Conservation (phyloP, 2,797 vertebrate genomes). For the Malurus leucopterus region DNA sequence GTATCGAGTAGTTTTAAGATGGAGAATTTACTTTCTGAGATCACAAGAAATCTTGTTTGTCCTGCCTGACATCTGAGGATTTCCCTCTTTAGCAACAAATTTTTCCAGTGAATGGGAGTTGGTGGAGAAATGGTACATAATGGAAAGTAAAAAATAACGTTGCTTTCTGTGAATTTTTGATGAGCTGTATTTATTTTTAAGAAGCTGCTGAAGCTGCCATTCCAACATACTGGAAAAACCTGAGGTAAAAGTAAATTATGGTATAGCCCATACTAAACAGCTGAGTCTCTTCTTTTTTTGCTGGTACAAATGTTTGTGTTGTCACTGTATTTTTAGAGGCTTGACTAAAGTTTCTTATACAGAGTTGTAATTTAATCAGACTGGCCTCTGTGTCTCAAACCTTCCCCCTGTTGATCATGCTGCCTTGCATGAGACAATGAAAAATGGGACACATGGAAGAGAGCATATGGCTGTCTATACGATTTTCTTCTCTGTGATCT, state of each 20-base stretch:
- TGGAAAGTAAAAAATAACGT: not conserved
- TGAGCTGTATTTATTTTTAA: not conserved
- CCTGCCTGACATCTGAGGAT: not conserved
- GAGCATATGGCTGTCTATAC: fast-evolving
- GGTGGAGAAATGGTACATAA: not conserved
- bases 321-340: not conserved
- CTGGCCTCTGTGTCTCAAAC: not conserved
- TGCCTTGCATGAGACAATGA: not conserved
- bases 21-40: not conserved
- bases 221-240: not conserved
- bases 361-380: not conserved
- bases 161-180: not conserved
- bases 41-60: not conserved
- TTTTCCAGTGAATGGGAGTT: not conserved
- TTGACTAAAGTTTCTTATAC: not conserved
- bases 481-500: not conserved
- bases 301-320: not conserved
- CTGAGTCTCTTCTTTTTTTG: not conserved
- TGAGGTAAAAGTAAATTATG: not conserved
- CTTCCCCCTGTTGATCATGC: not conserved
- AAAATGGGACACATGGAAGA: not conserved
- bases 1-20: not conserved
- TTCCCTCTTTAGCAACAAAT: not conserved
- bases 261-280: not conserved
- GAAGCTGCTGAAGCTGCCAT: not conserved